Conservation (phyloP, 2,888 invertebrate species). For the Chirona hameri region DNA sequence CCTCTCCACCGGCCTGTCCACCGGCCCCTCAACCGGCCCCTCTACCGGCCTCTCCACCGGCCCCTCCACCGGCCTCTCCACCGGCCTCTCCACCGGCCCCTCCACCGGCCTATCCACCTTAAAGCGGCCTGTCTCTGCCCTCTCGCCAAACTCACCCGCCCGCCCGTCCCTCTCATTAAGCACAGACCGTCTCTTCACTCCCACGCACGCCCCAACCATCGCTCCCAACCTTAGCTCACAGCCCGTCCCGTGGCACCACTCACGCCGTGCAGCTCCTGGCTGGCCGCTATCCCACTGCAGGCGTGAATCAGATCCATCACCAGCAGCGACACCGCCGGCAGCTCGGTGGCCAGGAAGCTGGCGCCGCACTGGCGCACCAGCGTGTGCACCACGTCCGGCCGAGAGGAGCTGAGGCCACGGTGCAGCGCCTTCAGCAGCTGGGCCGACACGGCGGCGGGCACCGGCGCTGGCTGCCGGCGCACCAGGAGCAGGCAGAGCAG, state of each 20-base stretch:
- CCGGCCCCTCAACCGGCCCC: too few species aligned
- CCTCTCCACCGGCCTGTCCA: too few species aligned
- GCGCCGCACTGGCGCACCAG: constrained; percentile 76
- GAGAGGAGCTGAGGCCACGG: constrained; percentile 55
- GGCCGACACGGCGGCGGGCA: constrained; percentile 65
- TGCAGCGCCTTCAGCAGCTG: constrained; percentile 86
- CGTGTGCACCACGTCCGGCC: constrained; percentile 69
- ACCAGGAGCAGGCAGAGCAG: constrained; percentile 75
- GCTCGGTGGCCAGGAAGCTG: constrained; percentile 75
- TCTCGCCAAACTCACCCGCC: too few species aligned
- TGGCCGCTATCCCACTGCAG: constrained; percentile 78
- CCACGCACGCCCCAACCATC: too few species aligned
- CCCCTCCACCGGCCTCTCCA: too few species aligned
- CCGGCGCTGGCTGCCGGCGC: constrained; percentile 57
- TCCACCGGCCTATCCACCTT: too few species aligned
- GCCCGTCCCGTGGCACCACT: constrained; percentile 23
- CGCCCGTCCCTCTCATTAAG: too few species aligned
- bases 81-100: too few species aligned
- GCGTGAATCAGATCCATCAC: constrained; percentile 86
- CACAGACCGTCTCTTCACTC: too few species aligned
- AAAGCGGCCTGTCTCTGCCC: too few species aligned
- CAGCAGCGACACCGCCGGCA: constrained; percentile 83
- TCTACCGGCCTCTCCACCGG: too few species aligned
- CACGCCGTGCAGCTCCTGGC: constrained; percentile 45
- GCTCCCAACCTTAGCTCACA: too few species aligned